Evolutionary conservation across 2,797 vertebrate species (phyloP).

Genomic region (Microcaecilia unicolor): DNA sequence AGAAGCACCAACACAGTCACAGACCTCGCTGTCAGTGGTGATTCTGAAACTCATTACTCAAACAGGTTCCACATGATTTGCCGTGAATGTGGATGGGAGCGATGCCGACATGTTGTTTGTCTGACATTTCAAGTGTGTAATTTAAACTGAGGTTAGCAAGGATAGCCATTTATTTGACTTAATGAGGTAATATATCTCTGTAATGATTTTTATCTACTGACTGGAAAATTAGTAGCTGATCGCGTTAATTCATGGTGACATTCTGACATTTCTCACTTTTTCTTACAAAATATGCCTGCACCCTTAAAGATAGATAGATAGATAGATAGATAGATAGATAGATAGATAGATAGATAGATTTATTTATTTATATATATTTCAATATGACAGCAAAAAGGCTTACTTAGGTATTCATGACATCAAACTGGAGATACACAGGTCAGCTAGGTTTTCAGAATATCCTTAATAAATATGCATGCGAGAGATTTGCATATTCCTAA

Average conservation of each 20-base stretch:
- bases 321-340: no score
- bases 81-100: not conserved
- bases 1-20: slow-evolving; percentile 6
- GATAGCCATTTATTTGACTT: not conserved
- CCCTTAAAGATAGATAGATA: no score
- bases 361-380: no score
- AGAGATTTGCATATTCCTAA: no score
- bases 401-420: no score
- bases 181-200: not conserved
- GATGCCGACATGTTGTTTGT: not conserved
- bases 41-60: slow-evolving; percentile 28
- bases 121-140: not conserved
- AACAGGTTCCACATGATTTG: not conserved
- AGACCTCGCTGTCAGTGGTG: slow-evolving; percentile 16
- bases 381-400: no score
- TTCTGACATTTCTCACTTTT: not conserved
- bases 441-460: no score
- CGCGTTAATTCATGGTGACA: not conserved
- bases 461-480: no score
- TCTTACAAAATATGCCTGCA: no score
- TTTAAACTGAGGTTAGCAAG: slow-evolving; percentile 3
- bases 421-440: no score
- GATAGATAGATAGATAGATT: no score
- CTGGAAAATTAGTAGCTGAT: not conserved
- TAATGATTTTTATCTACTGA: not conserved